Percentiles rank a stretch among this genome's conserved stretches.
phyloP scores from a whole-genome alignment of 2,113 vertebrate genomes.

The Poeciliopsis occidentalis region DNA sequence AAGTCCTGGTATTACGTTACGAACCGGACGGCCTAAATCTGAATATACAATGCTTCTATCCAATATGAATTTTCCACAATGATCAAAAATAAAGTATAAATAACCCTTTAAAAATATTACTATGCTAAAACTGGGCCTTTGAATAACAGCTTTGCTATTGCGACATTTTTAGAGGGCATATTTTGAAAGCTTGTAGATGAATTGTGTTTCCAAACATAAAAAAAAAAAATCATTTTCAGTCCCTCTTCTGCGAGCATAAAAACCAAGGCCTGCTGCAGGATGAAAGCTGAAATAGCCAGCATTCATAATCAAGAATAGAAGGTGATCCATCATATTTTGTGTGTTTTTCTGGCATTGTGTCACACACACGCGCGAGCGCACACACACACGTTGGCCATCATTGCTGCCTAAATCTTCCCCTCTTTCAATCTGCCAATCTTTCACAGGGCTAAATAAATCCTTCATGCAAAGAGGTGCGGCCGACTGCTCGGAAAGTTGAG shows the following conservation, averaged over 20 bases:
- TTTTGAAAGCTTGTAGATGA: slow-evolving; percentile 14
- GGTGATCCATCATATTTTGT: not conserved
- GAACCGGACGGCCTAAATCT: no score
- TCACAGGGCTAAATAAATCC: slow-evolving; percentile 38
- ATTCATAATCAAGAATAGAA: slow-evolving; percentile 17
- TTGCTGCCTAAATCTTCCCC: slow-evolving; percentile 13
- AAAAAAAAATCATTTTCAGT: slow-evolving; percentile 16
- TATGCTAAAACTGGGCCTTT: not conserved
- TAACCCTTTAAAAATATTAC: not conserved
- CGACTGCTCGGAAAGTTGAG: slow-evolving; percentile 37
- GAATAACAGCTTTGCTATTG: not conserved
- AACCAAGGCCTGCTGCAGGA: slow-evolving; percentile 36
- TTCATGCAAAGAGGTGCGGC: slow-evolving; percentile 27
- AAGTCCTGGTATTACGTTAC: no score
- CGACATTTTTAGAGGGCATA: not conserved
- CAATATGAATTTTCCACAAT: no score
- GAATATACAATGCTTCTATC: no score
- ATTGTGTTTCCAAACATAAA: slow-evolving; percentile 6
- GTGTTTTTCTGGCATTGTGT: slow-evolving; percentile 23
- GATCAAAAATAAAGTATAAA: not conserved
- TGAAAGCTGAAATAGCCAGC: slow-evolving; percentile 9
- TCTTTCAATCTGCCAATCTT: slow-evolving; percentile 52
- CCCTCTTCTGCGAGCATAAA: slow-evolving; percentile 17
- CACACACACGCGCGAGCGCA: not conserved
- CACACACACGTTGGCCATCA: slow-evolving; percentile 5